phyloP scores from a whole-genome alignment of 2,113 vertebrate genomes.

The Aldabrachelys gigantea region DNA sequence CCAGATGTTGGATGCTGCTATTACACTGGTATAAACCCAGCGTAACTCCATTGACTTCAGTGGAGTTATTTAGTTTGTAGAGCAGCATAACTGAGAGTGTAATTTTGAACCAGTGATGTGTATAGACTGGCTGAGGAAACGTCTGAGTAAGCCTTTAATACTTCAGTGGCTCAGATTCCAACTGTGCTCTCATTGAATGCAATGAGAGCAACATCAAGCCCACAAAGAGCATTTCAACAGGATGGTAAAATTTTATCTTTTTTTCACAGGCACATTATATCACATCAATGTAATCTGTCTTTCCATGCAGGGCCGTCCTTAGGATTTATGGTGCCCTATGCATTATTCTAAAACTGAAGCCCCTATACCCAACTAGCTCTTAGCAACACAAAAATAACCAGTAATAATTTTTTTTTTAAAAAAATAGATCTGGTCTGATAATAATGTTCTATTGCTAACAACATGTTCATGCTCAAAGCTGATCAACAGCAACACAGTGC shows the following conservation, averaged over 20 bases:
- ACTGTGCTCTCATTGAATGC: background rate
- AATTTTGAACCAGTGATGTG: background rate
- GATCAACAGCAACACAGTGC: too few relatives aligned
- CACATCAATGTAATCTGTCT: background rate
- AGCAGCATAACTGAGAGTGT: background rate
- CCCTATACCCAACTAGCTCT: too few relatives aligned
- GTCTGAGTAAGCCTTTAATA: background rate
- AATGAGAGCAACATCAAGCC: background rate
- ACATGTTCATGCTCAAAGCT: too few relatives aligned
- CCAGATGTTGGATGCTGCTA: background rate
- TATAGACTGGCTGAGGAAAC: background rate
- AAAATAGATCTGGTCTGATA: too few relatives aligned
- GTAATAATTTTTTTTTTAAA: too few relatives aligned
- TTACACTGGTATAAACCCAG: background rate
- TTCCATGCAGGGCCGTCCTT: background rate
- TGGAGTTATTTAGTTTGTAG: background rate
- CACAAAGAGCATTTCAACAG: background rate
- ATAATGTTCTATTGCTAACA: too few relatives aligned
- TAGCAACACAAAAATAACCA: too few relatives aligned
- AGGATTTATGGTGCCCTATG: too few relatives aligned
- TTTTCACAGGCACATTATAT: background rate
- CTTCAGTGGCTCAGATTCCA: background rate
- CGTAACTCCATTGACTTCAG: background rate
- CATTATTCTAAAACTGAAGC: too few relatives aligned
- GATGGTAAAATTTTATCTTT: background rate